Percentiles rank a stretch among this genome's conserved stretches.
These are phyloP conservation scores for Hesperophylax magnus DNA, from an alignment of 1,140 invertebrate genomes.

Conservation along the genomic window DNA sequence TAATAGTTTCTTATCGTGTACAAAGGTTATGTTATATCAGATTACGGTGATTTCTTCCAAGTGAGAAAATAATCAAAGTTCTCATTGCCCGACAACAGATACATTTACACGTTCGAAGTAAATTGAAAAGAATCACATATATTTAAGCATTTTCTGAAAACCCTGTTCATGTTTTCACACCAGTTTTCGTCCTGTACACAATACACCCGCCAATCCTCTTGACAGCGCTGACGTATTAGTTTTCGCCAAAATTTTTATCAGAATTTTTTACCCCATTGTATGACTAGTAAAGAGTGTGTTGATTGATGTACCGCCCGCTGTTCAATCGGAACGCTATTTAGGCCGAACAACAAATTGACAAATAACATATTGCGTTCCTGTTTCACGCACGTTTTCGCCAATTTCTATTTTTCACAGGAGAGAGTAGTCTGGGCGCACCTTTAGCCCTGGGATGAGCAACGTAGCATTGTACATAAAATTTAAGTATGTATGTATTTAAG, in stretches of 20 bases:
- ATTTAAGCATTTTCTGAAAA: too few relatives aligned
- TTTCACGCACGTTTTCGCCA: constrained; percentile 20
- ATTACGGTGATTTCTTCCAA: too few relatives aligned
- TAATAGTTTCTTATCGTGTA: too few relatives aligned
- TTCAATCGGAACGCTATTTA: constrained; percentile 29
- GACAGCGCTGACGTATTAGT: constrained; percentile 53
- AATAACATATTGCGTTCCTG: constrained; percentile 42
- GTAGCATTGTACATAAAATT: not conserved
- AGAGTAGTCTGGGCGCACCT: not conserved
- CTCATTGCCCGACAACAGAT: too few relatives aligned
- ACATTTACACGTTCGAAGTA: too few relatives aligned
- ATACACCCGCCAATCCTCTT: not conserved
- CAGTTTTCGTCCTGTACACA: not conserved
- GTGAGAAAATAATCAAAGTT: too few relatives aligned
- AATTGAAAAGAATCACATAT: too few relatives aligned
- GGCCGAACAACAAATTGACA: constrained; percentile 44
- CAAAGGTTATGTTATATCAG: too few relatives aligned
- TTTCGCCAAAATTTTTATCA: constrained; percentile 38
- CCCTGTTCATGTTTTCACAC: too few relatives aligned
- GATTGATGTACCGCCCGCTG: constrained; percentile 48
- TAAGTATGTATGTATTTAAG: not conserved
- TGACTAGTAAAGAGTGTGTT: constrained; percentile 42
- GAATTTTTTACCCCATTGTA: constrained; percentile 43
- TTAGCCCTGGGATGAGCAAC: not conserved
- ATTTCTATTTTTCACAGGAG: constrained; percentile 26